Evolutionary conservation across 2,797 vertebrate genomes (phyloP), one percentile per base, ranked within the genome.

Genomic region (Sebastes matsubarae): DNA sequence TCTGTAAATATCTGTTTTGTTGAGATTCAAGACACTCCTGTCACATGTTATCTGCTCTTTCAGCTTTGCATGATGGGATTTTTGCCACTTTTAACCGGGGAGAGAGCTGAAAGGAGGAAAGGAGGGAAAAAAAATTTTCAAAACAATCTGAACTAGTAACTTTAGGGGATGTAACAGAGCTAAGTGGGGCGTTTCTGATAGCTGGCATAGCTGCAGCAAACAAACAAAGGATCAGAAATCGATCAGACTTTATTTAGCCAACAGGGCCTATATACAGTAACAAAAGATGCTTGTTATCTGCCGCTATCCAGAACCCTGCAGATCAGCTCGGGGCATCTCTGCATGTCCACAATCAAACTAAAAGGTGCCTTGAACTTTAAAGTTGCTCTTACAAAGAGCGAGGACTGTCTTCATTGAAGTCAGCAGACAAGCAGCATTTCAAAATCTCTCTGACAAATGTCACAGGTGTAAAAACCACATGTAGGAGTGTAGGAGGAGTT

Each of bases 401-500:
- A 38, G 7, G 32, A 71, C 36, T 16, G 3, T 14, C 34, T 10
- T 57, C 57, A 46, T 9, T 1, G n/a, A 11, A 8, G 13, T 55
- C 42, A 12, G 14, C 9, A 11, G 52, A 61, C 9, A 30, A 22
- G 55, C 8, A 4, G 24, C 6, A 30, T 27, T n/a, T 63, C 3
- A 60, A 11, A 2, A 24, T 4, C 9, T 27, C 34, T 27, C 13
- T 16, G n/a, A 68, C 58, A 63, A 73, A 63, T 14, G 81, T 64
- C 16, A 57, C 29, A 73, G 20, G 20, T 72, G 34, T 72, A 61
- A 63, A 84, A 89, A 77, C 64, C 79, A 68, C 72, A 77, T 67
- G 20, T 22, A 52, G 72, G 10, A 22, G 46, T 14, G 4, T 9
- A 11, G 34, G 2, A 58, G 12, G 3, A 22, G 4, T 55, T 30